Evolutionary conservation across 2,888 invertebrate genomes (phyloP).

Genomic region (Apoderus coryli): DNA sequence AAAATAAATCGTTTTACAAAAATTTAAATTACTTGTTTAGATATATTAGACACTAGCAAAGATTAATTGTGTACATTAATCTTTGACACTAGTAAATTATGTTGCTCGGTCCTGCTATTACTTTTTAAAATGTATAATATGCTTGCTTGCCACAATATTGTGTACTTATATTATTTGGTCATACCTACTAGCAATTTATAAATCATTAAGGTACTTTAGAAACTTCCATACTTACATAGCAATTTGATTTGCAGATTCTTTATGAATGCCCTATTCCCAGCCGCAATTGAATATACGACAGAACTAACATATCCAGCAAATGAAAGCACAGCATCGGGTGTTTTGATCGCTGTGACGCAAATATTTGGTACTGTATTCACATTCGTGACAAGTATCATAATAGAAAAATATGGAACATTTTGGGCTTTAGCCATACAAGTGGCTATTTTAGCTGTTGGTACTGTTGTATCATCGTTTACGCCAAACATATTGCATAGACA

Average conservation of each 20-base stretch:
- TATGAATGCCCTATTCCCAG: conserved; percentile 23
- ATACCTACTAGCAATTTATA: no score
- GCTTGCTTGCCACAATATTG: no score
- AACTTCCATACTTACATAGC: no score
- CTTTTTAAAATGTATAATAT: no score
- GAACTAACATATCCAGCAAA: conserved; percentile 23
- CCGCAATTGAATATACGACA: conserved; percentile 23
- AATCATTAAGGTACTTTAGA: no score
- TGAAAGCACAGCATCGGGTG: conserved; percentile 22
- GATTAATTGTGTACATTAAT: no score
- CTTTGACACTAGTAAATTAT: no score
- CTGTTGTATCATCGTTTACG: conserved; percentile 18
- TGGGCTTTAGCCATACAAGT: conserved; percentile 20
- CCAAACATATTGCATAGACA: conserved; percentile 21
- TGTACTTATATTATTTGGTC: no score
- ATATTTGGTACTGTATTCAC: conserved; percentile 18
- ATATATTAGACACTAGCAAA: no score
- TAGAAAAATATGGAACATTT: conserved; percentile 18
- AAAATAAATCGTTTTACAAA: no score
- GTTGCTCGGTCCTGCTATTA: no score
- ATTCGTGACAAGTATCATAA: conserved; percentile 16
- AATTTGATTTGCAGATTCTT: conserved; percentile 23
- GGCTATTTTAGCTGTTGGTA: conserved; percentile 17
- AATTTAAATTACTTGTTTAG: no score
- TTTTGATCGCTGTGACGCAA: conserved; percentile 21